Base-by-base conservation (phyloP, 1,140 invertebrate genomes). In the Berghia stephanieae region DNA sequence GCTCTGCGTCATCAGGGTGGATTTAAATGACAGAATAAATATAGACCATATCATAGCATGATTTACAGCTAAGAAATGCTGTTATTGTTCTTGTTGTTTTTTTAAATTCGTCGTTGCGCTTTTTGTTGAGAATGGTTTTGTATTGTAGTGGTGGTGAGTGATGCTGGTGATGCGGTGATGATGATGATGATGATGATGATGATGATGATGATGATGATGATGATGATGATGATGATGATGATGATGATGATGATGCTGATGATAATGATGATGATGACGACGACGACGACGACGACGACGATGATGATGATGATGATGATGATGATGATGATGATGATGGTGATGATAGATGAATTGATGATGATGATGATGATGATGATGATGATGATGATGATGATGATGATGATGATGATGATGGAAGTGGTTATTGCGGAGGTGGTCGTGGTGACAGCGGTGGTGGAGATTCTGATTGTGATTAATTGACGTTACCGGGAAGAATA, bases 381-480 rank as follows among this genome's bases (percentile, higher is more conserved):
- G 76, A 40, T 78, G 69, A 57, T 78, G 76, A 57, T 73, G 76
- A 57, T 78, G 69, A 43, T 78, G 69, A 49, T 78, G 76, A 57
- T 78, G 60, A 31, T 18, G 60, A 27, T 63, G 60, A 27, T 63
- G 60, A 31, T 63, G 60, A 31, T 63, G 60, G 27, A 18, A 27
- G 60, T 63, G 60, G 60, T 63, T 13, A 63, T 63, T 13, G 27
- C 27, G 60, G 27, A 18, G 60, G 27, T 63, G 60, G 27, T 18
- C 13, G 27, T 63, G 60, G 27, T 63, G 60, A 63, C 27, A 31
- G 27, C 27, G 27, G 27, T 63, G 60, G n/a, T n/a, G n/a, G n/a
- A n/a, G n/a, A n/a, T n/a, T n/a, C n/a, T n/a, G n/a, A n/a, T n/a
- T n/a, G n/a, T n/a, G n/a, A n/a, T n/a, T n/a, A n/a, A n/a, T n/a